Percentiles rank a stretch among this genome's conserved stretches.
These are phyloP conservation scores for Pemphigus obesinymphae DNA, from an alignment of 1,140 invertebrate genomes.

Conservation along the genomic window DNA sequence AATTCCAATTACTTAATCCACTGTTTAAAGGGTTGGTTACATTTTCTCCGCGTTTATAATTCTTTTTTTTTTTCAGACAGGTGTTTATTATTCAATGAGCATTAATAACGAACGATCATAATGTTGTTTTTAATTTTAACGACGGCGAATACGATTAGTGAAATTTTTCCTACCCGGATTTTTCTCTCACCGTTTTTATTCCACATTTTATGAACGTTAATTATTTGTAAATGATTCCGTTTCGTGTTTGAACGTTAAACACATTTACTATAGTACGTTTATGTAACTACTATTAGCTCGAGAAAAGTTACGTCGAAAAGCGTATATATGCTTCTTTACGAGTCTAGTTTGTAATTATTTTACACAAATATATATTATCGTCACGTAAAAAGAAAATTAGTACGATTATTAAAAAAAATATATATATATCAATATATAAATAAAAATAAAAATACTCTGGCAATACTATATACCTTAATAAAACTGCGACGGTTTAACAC, in stretches of 20 bases:
- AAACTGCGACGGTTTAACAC: not conserved
- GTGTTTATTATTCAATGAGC: conserved; percentile 21
- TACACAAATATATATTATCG: not conserved
- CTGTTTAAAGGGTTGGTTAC: not conserved
- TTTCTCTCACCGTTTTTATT: not conserved
- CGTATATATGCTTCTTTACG: not conserved
- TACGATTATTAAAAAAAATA: not conserved
- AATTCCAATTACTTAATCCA: not conserved
- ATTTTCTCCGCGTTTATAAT: not conserved
- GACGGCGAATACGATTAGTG: not conserved
- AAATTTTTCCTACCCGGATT: not conserved
- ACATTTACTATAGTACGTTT: not conserved
- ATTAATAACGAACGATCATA: not conserved
- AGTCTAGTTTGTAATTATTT: not conserved
- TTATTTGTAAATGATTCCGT: not conserved
- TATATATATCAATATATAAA: no score
- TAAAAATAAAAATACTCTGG: not conserved
- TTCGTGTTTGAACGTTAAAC: not conserved
- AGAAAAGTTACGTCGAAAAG: not conserved
- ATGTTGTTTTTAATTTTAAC: not conserved
- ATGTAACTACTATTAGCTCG: not conserved
- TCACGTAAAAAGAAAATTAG: not conserved
- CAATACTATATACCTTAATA: not conserved
- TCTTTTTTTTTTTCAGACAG: not conserved
- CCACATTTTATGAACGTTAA: not conserved